Base-by-base conservation (phyloP, 2,888 invertebrate species). In the Lepidochitona cinerea region DNA sequence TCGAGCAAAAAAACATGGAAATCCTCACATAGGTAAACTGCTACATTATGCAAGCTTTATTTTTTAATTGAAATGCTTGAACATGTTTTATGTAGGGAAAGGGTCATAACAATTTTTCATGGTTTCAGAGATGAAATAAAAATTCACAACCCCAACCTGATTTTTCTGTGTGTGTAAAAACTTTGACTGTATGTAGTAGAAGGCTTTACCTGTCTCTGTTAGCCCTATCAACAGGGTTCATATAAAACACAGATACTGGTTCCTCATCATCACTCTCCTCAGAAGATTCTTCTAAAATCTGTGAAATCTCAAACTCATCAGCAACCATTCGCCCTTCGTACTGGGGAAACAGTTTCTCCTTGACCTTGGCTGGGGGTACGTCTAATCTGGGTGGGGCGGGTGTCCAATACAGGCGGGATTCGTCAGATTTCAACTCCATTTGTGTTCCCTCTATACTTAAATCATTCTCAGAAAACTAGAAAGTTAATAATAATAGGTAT, bases 361-460 rank as follows among this genome's bases (percentile, higher is more conserved):
- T 83, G 14, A 90, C 89, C 76, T 80, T 83, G 35, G 81, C 82
- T 12, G 89, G 87, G 18, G 85, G 78, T 9, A 89, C 84, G 72
- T 88, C 87, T 71, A 89, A 83, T 78, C 89, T 89, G 23, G 90
- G 88, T 18, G 90, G 90, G 12, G 90, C 89, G 9, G 89, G 89
- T n/a, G 83, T 83, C 90, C 90, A 90, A 83, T 88, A 89, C 0
- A 89, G 77, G 35, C 86, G 82, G 0, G 89, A 88, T 68, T 88
- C 88, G 75, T 89, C 87, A 64, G 79, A 73, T 35, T 76, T 75
- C 9, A 85, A 72, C 1, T 75, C 70, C 41, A 87, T 74, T 68
- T 78, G 77, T 54, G 76, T 74, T 2, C 89, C 89, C 36, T 83
- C 79, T 9, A 87, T 68, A n/a, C 36, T 68, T 35, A 86, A 64